Percentiles rank a stretch among this genome's conserved stretches.
These are phyloP conservation scores for Atta texana DNA, from an alignment of 1,140 invertebrate species.

Conservation along the genomic window DNA sequence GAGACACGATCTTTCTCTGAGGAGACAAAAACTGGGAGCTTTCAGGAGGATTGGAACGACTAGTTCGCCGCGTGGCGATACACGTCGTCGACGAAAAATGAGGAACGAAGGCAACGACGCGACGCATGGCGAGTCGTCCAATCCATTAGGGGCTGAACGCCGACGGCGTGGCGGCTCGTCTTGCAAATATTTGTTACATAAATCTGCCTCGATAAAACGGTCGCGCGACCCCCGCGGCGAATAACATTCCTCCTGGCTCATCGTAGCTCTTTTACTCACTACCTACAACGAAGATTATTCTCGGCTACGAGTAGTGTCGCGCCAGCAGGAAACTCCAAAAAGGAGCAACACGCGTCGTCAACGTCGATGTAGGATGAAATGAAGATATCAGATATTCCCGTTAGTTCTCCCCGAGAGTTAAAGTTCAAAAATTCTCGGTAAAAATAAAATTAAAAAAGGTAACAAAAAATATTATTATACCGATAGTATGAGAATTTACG, in stretches of 20 bases:
- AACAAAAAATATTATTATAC: no score
- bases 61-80: conserved; percentile 27
- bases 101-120: conserved; percentile 62
- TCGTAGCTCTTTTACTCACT: conserved; percentile 36
- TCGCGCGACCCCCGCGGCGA: conserved; percentile 63
- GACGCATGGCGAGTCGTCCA: conserved; percentile 62
- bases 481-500: no score
- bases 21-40: conserved; percentile 38
- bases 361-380: conserved; percentile 55
- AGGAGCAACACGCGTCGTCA: conserved; percentile 36
- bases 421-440: no score
- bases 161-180: conserved; percentile 60
- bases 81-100: conserved; percentile 52
- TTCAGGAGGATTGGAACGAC: conserved; percentile 73
- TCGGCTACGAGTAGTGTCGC: conserved; percentile 4
- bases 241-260: conserved; percentile 67
- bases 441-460: no score
- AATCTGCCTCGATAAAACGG: conserved; percentile 71
- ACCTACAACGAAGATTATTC: conserved; percentile 19
- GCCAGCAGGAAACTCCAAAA: conserved; percentile 63
- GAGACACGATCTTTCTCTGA: neutral
- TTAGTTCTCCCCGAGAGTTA: neutral
- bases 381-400: conserved; percentile 47
- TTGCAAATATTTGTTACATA: conserved; percentile 81
- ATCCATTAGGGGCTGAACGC: conserved; percentile 77